A percentile compares a stretch with the other conserved stretches of the same genome.
These are phyloP conservation scores for Ostrea denselamellosa DNA, from an alignment of 1,140 invertebrate genomes.

Conservation along the genomic window DNA sequence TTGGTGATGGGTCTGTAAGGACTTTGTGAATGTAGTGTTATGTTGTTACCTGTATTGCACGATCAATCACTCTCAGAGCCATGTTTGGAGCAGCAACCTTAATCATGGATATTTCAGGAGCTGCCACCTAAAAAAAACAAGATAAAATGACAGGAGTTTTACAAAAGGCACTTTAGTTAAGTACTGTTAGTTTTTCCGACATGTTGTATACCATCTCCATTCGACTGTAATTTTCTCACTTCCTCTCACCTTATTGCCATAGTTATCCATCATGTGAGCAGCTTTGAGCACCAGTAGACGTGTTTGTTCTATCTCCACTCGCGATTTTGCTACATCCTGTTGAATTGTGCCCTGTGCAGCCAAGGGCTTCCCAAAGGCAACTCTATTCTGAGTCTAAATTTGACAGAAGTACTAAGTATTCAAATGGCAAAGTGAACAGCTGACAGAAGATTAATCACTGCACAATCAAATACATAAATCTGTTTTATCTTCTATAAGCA, in stretches of 20 bases:
- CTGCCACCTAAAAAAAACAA: slow-evolving; percentile 73
- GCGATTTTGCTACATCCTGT: slow-evolving; percentile 78
- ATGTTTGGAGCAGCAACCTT: slow-evolving; percentile 80
- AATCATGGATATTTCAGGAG: slow-evolving; percentile 81
- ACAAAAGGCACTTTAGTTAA: no score
- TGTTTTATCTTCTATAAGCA: slow-evolving; percentile 4
- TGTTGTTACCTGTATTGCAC: slow-evolving; percentile 78
- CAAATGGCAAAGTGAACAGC: no score
- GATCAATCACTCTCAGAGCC: slow-evolving; percentile 77
- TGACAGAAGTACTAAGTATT: background rate
- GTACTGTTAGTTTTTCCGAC: no score
- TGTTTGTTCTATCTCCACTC: slow-evolving; percentile 80
- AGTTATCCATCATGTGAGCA: slow-evolving; percentile 80
- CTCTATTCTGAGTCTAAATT: slow-evolving; percentile 74
- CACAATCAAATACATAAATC: no score
- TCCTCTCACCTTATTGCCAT: slow-evolving; percentile 78
- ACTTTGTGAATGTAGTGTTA: no score
- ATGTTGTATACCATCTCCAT: no score
- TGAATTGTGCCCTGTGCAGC: slow-evolving; percentile 79
- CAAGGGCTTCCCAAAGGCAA: slow-evolving; percentile 79
- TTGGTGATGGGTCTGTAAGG: no score
- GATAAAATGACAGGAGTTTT: background rate
- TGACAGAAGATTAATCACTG: no score
- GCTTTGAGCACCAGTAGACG: slow-evolving; percentile 80
- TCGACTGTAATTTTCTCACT: background rate